Percentiles rank a stretch among this genome's conserved stretches.
Evolutionary conservation across 2,113 vertebrate genomes (phyloP).

Genomic region (Hyperopisus bebe): DNA sequence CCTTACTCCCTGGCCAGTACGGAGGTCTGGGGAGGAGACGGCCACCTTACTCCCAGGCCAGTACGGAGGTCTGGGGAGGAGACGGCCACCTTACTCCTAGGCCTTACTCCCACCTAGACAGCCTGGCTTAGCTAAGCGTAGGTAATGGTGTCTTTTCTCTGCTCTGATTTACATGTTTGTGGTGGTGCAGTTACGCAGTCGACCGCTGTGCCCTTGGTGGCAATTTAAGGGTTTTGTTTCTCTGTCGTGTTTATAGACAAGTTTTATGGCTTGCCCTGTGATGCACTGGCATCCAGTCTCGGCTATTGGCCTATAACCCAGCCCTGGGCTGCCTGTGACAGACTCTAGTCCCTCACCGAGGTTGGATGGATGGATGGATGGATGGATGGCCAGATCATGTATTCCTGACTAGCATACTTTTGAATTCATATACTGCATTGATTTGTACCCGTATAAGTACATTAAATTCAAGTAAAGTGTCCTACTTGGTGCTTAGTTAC

Average conservation of each 20-base stretch:
- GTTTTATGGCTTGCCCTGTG: neutral
- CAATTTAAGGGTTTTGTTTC: neutral
- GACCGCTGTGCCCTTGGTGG: neutral
- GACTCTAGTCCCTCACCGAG: neutral
- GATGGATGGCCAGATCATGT: neutral
- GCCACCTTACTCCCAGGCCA: neutral
- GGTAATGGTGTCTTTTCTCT: neutral
- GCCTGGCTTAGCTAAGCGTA: neutral
- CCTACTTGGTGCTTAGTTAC: neutral
- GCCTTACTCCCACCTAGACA: neutral
- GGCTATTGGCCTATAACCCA: neutral
- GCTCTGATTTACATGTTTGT: neutral
- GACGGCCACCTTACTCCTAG: neutral
- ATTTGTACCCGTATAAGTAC: neutral
- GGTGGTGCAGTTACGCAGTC: neutral
- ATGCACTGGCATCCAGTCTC: neutral
- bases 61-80: neutral
- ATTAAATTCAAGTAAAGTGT: neutral
- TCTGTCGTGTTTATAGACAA: neutral
- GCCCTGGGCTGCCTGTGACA: neutral
- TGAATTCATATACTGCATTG: neutral
- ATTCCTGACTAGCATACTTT: neutral
- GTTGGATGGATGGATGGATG: neutral
- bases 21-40: neutral
- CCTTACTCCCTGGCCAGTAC: neutral